Evolutionary conservation across 2,888 invertebrate species (phyloP).

Genomic region (Celastrina argiolus): DNA sequence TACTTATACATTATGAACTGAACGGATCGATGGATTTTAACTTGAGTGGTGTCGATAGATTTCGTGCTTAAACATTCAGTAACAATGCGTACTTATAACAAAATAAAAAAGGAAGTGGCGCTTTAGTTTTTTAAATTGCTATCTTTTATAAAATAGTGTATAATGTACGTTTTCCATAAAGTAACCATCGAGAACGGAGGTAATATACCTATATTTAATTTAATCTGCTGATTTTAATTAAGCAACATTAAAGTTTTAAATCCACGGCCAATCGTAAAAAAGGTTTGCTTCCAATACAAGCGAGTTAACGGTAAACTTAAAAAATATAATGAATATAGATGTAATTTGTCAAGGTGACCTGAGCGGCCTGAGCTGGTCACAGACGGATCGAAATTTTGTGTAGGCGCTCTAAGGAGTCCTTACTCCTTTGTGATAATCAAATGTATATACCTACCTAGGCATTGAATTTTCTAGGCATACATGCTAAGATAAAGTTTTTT

Average conservation of each 20-base stretch:
- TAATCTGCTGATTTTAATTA: background rate
- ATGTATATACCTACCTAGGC: too few relatives aligned
- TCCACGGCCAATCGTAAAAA: background rate
- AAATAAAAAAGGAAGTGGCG: too few relatives aligned
- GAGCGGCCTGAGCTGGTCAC: background rate
- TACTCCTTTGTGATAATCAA: too few relatives aligned
- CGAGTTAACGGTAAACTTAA: background rate
- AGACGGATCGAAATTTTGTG: background rate
- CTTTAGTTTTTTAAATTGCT: too few relatives aligned
- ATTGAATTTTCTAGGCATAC: background rate
- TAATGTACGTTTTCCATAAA: too few relatives aligned
- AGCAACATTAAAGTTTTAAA: background rate
- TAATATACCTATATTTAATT: background rate
- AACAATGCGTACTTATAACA: too few relatives aligned
- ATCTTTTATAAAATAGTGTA: too few relatives aligned
- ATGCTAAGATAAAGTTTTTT: background rate
- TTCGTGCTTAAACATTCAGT: too few relatives aligned
- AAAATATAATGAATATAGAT: background rate
- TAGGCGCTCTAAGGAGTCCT: background rate
- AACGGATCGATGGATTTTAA: too few relatives aligned
- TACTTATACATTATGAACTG: too few relatives aligned
- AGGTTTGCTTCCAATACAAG: background rate
- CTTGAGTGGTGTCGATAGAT: too few relatives aligned
- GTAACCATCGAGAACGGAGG: background rate
- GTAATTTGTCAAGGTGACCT: constrained; percentile 6